Evolutionary conservation across 2,888 invertebrate genomes (phyloP), one percentile per base, ranked within the genome.

Genomic region (Agriotes lineatus): DNA sequence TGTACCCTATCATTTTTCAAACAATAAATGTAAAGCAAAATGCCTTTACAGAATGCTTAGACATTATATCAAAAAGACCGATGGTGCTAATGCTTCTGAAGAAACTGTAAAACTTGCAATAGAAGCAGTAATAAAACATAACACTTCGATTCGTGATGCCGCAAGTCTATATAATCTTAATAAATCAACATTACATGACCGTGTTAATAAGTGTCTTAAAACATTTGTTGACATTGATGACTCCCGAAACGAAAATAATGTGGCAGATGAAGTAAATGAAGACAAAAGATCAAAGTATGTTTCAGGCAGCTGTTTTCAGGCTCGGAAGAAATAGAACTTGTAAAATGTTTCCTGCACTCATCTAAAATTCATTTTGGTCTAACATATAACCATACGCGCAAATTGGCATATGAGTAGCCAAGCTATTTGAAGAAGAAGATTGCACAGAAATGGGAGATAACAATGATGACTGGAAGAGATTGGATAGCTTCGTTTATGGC

Each of bases 281-380:
- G 48, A 48, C 48, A 16, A 48, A 48, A 48, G 30, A 10, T 68
- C 66, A 10, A 75, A 74, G 60, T 69, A 72, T 56, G 22, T 64
- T 61, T 56, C 19, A 20, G 59, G 7, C 74, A 76, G 69, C 70
- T 76, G 14, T 76, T 76, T 69, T 61, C 70, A 10, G 70, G 44
- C 18, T 62, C 56, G 52, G 65, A 75, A 72, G 75, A 76, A 58
- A 54, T 50, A 54, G 25, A 63, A 30, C 61, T 76, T 33, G 56
- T 63, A 33, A 50, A 73, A 30, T 77, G 78, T 67, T 52, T 72
- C 10, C 16, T 73, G 14, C 22, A 50, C 14, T 67, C 70, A 16
- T 74, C 75, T 12, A 75, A 75, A 65, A 74, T 76, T 72, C 75
- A 75, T 56, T 71, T 72, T 72, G 76, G 77, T 12, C 45, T 74